Base-by-base conservation (phyloP, 2,888 invertebrate genomes). In the Euclidia mi region DNA sequence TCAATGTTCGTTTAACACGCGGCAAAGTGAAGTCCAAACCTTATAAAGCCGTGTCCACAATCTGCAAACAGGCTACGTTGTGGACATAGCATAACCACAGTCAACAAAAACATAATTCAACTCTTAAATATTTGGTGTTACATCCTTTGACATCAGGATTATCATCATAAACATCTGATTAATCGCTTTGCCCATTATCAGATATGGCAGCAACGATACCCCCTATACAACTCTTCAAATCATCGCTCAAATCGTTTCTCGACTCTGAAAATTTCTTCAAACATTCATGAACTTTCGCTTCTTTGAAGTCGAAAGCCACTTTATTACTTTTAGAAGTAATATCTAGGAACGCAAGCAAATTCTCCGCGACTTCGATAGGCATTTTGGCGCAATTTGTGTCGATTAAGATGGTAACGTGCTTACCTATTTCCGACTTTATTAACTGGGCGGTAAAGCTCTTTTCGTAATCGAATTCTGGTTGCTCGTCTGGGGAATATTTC, bases 391-490 rank as follows among this genome's bases (percentile, higher is more conserved):
- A 89, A 58, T 93, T 94, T 0, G 94, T 92, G 18, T 95, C 92
- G 0, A 95, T 82, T 31, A 95, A 84, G 11, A 90, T 92, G 0
- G 88, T 84, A 1, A 95, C 67, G 65, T 93, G 94, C 74, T 91
- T 92, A 59, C 95, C 95, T 65, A 96, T 91, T 76, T 95, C 94
- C 0, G 95, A 89, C 63, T 92, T 87, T 55, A 95, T 75, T 0
- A 96, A 72, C 65, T 92, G 92, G 0, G 80, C 25, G 29, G 82
- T 79, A 65, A 88, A 87, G 73, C 65, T 79, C 53, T 81, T 78
- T 79, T 88, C 89, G 68, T 79, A 79, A 47, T 91, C 85, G 62
- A 67, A 72, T 29, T 80, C 76, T 2, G 76, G 63, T 44, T 64
- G 56, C 14, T 78, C 76, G 35, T 74, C 71, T 0, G 79, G 73